phyloP scores from a whole-genome alignment of 1,140 invertebrate species.

The Reticulitermes speratus region DNA sequence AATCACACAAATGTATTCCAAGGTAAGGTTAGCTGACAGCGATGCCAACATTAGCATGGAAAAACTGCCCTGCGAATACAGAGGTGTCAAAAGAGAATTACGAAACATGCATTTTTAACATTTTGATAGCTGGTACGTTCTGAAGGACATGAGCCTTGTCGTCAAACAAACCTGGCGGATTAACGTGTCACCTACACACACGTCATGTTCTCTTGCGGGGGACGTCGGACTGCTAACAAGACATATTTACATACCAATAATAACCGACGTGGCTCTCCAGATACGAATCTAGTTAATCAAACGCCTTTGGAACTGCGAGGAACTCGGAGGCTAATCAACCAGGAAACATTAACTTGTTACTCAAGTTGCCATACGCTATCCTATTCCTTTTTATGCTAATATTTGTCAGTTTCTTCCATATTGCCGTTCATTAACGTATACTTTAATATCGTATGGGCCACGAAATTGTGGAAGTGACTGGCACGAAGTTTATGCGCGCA shows the following conservation, averaged over 20 bases:
- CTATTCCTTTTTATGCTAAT: too few relatives aligned
- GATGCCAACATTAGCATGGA: not conserved
- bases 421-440: too few relatives aligned
- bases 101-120: not conserved
- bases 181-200: not conserved
- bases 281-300: not conserved
- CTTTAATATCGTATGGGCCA: too few relatives aligned
- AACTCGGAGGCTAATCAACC: too few relatives aligned
- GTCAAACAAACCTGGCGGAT: not conserved
- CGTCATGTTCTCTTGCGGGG: not conserved
- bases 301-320: too few relatives aligned
- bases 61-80: slow-evolving; percentile 9
- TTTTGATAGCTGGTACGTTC: not conserved
- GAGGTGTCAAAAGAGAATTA: not conserved
- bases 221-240: not conserved
- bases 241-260: slow-evolving; percentile 5
- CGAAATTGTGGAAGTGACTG: too few relatives aligned
- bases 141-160: not conserved
- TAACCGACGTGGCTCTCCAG: not conserved
- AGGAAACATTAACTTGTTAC: too few relatives aligned
- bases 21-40: not conserved
- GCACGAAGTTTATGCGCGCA: too few relatives aligned
- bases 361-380: too few relatives aligned
- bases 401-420: too few relatives aligned
- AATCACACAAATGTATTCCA: not conserved